phyloP scores from a whole-genome alignment of 2,888 invertebrate genomes.

The Rhopalosiphum nymphaeae region DNA sequence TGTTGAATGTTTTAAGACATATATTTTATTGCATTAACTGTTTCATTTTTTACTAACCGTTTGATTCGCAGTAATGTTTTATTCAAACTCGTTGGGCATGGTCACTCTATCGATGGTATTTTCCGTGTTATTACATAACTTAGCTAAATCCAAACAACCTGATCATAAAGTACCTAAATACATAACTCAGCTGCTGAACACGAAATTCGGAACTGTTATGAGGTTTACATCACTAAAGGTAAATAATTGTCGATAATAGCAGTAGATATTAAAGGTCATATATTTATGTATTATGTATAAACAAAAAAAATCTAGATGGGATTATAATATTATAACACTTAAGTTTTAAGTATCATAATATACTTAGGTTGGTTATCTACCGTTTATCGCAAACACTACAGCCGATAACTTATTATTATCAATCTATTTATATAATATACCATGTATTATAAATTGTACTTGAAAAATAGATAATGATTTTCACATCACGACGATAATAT shows the following conservation, averaged over 20 bases:
- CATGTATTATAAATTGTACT: not conserved
- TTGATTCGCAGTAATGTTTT: slow-evolving; percentile 73
- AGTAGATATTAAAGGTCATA: not conserved
- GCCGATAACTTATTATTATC: not conserved
- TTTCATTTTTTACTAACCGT: not conserved
- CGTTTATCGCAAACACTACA: not conserved
- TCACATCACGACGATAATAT: not conserved
- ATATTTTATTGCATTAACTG: not conserved
- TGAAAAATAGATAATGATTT: not conserved
- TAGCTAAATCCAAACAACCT: slow-evolving; percentile 71
- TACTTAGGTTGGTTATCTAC: not conserved
- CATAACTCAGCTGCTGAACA: slow-evolving; percentile 72
- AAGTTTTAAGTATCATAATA: not conserved
- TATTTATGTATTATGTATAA: too few species aligned
- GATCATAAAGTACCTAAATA: slow-evolving; percentile 73
- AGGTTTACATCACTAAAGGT: slow-evolving; percentile 71
- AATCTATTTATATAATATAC: not conserved
- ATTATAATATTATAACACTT: not conserved
- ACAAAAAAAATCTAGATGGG: not conserved
- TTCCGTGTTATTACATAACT: slow-evolving; percentile 71
- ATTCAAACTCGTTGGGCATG: slow-evolving; percentile 73
- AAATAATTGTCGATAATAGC: slow-evolving; percentile 12
- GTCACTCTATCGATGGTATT: slow-evolving; percentile 73
- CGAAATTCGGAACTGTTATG: slow-evolving; percentile 71
- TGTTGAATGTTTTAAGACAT: not conserved